Percentiles rank a stretch among this genome's conserved stretches.
Evolutionary conservation across 1,140 invertebrate species (phyloP).

Genomic region (Pinna nobilis): DNA sequence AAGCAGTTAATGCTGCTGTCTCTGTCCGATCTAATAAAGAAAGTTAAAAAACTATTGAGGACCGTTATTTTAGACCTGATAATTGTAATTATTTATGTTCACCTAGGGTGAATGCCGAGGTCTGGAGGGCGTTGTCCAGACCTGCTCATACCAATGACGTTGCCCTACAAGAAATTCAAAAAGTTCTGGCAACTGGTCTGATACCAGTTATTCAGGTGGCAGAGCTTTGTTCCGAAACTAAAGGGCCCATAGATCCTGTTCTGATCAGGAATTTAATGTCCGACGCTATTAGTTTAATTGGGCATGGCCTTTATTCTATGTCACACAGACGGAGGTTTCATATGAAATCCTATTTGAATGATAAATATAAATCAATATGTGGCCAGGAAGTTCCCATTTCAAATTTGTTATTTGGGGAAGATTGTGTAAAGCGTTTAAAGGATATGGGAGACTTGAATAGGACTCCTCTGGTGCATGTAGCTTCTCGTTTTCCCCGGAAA

Average conservation of each 20-base stretch:
- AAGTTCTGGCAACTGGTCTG: not conserved
- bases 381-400: slow-evolving; percentile 74
- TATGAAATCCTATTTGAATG: not conserved
- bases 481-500: not conserved
- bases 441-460: not conserved
- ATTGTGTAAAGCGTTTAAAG: not conserved
- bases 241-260: not conserved
- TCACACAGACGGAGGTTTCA: not conserved
- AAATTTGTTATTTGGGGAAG: slow-evolving; percentile 3
- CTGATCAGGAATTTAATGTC: not conserved
- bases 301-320: not conserved
- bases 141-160: not conserved
- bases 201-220: not conserved
- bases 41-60: not conserved
- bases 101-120: not conserved
- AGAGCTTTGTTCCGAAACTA: not conserved
- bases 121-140: too few relatives aligned
- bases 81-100: not conserved
- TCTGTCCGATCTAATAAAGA: slow-evolving; percentile 1
- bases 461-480: not conserved
- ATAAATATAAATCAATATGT: slow-evolving; percentile 82
- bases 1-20: slow-evolving; percentile 12
- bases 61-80: not conserved
- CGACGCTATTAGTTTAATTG: not conserved
- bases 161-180: not conserved